A percentile compares a stretch with the other conserved stretches of the same genome.
Evolutionary conservation across 2,888 invertebrate genomes (phyloP).

Genomic region (Micoletzkya japonica): DNA sequence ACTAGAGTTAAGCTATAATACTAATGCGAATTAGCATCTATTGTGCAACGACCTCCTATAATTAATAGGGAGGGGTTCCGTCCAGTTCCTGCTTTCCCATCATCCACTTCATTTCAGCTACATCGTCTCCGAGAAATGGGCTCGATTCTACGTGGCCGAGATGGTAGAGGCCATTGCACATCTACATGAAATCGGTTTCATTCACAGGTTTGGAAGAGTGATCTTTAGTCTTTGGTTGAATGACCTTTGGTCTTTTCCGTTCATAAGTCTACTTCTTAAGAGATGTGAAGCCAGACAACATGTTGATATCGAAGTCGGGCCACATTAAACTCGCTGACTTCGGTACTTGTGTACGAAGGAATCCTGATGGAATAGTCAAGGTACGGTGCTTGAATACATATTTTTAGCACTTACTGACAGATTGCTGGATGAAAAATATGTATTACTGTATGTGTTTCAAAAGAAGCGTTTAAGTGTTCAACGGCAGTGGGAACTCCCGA

Average conservation of each 20-base stretch:
- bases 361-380: conserved; percentile 67
- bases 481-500: conserved; percentile 99
- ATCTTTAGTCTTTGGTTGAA: no score
- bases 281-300: conserved; percentile 87
- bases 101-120: conserved; percentile 72
- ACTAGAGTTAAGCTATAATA: neutral
- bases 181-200: conserved; percentile 89
- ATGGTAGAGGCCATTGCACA: conserved; percentile 95
- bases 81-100: no score
- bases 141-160: conserved; percentile 95
- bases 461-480: conserved; percentile 79
- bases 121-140: conserved; percentile 98
- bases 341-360: conserved; percentile 99
- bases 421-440: conserved; percentile 6
- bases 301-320: conserved; percentile 69
- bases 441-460: neutral
- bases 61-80: neutral
- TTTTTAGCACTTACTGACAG: conserved; percentile 39
- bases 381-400: conserved; percentile 66
- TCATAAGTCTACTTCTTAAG: conserved; percentile 23
- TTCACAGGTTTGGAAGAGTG: conserved; percentile 66
- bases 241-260: no score
- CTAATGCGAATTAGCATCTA: neutral
- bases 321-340: conserved; percentile 98
- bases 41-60: neutral